Conservation (phyloP, 2,113 vertebrate genomes). For the Lasiurus borealis region DNA sequence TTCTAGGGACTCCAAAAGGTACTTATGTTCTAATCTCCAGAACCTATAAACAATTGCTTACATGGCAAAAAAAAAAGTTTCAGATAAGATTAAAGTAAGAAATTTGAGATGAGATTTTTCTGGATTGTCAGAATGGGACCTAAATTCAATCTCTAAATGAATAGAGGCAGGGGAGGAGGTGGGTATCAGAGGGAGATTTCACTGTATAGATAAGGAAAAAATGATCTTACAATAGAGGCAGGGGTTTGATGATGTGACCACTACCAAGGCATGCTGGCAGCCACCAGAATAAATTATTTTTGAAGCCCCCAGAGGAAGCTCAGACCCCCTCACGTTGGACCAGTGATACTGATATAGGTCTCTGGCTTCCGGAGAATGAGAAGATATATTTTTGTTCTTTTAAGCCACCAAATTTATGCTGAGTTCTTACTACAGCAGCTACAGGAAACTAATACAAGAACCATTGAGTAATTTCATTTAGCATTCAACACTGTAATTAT, state of each 20-base stretch:
- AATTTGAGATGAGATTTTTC: background rate
- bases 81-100: background rate
- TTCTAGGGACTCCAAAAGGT: background rate
- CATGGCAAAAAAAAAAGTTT: background rate
- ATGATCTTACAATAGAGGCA: background rate
- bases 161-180: no score
- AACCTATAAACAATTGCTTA: background rate
- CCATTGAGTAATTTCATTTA: background rate
- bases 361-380: background rate
- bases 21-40: background rate
- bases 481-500: background rate
- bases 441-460: background rate
- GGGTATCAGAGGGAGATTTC: background rate
- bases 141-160: background rate
- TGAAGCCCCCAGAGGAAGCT: background rate
- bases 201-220: background rate
- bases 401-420: background rate
- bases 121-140: background rate
- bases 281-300: background rate
- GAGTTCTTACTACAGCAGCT: background rate
- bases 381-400: background rate
- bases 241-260: background rate
- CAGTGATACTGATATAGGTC: background rate
- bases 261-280: background rate
- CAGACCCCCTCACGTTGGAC: background rate